These are phyloP conservation scores for Agrochola lychnidis DNA, from an alignment of 2,888 invertebrate species.

Conservation along the genomic window DNA sequence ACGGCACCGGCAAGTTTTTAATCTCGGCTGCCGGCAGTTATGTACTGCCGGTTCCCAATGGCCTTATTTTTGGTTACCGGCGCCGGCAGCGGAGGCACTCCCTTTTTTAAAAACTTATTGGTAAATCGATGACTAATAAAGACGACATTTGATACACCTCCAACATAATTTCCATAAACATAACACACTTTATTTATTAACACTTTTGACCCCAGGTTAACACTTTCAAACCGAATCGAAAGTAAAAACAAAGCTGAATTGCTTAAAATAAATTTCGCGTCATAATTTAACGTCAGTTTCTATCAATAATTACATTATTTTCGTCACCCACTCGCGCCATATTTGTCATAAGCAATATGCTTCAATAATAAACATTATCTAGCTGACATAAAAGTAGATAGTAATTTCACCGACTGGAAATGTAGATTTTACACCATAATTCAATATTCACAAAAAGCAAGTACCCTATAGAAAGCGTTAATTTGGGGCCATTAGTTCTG, in stretches of 20 bases:
- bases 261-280: constrained; percentile 36
- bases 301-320: constrained; percentile 58
- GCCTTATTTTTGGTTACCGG: no score
- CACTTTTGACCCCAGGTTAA: constrained; percentile 52
- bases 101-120: not conserved
- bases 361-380: constrained; percentile 55
- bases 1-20: no score
- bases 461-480: constrained; percentile 53
- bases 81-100: no score
- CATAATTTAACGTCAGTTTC: constrained; percentile 55
- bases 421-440: constrained; percentile 60
- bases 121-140: constrained; percentile 30
- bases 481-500: constrained; percentile 48
- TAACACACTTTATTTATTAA: constrained; percentile 24
- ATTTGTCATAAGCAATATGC: constrained; percentile 58
- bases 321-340: constrained; percentile 43
- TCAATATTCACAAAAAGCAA: constrained; percentile 62
- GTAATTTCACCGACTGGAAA: constrained; percentile 58
- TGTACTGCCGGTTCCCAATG: no score
- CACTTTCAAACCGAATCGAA: constrained; percentile 54
- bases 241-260: constrained; percentile 53
- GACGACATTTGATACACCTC: constrained; percentile 30
- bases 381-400: constrained; percentile 57
- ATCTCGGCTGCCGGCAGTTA: no score
- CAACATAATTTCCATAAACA: constrained; percentile 39